phyloP scores from a whole-genome alignment of 2,797 vertebrate species.

The Xenops minutus region DNA sequence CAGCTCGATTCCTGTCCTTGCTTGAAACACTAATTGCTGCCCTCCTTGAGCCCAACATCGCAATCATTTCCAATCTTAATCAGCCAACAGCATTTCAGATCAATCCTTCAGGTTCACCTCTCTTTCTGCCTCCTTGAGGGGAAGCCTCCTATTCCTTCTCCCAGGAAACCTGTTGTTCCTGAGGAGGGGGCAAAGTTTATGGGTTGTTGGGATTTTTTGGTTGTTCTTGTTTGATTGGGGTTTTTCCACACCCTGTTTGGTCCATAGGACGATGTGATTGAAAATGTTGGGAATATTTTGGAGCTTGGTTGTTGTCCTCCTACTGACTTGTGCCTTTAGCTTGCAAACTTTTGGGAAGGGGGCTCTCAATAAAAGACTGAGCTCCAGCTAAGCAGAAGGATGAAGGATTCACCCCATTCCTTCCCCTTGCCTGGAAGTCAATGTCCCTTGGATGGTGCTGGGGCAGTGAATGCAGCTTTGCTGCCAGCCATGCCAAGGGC shows the following conservation, averaged over 20 bases:
- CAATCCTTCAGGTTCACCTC: slow-evolving; percentile 25
- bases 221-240: not conserved
- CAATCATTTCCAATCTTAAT: not conserved
- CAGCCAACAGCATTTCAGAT: not conserved
- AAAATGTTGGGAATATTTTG: not conserved
- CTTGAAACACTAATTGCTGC: not conserved
- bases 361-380: not conserved
- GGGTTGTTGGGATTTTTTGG: fast-evolving
- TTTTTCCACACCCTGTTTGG: fast-evolving
- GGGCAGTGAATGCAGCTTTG: not conserved
- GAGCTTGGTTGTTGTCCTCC: not conserved
- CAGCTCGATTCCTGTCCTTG: slow-evolving; percentile 7
- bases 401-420: not conserved
- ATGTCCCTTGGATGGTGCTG: not conserved
- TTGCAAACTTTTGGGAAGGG: not conserved
- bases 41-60: not conserved
- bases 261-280: not conserved
- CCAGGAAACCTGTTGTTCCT: not conserved
- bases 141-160: not conserved
- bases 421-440: not conserved
- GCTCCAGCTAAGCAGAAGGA: not conserved
- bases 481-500: not conserved
- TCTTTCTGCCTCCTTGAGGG: slow-evolving; percentile 3
- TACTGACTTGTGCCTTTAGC: not conserved
- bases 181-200: not conserved